Evolutionary conservation across 2,797 vertebrate species (phyloP).

Genomic region (Tauraco hartlaubi): DNA sequence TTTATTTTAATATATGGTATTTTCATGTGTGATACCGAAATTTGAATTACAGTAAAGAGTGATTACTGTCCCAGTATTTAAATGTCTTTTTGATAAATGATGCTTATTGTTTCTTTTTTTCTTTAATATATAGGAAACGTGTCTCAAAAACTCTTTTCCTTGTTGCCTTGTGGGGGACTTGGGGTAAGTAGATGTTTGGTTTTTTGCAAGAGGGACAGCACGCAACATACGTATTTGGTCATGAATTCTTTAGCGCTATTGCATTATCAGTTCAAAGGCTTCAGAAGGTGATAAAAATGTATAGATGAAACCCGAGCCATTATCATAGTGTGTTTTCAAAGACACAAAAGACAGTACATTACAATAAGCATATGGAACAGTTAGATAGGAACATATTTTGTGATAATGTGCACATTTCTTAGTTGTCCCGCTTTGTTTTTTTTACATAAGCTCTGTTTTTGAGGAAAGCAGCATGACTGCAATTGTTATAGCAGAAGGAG

Average conservation of each 20-base stretch:
- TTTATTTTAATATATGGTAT: not conserved
- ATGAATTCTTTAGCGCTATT: not conserved
- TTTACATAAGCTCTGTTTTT: not conserved
- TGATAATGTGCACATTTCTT: not conserved
- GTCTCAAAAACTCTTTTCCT: conserved; percentile 81
- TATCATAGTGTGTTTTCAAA: not conserved
- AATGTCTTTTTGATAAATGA: not conserved
- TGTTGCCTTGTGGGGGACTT: conserved; percentile 84
- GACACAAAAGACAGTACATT: not conserved
- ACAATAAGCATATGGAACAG: not conserved
- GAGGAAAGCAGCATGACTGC: not conserved
- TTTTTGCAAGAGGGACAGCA: not conserved
- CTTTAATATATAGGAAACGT: conserved; percentile 72
- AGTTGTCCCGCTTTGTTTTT: not conserved
- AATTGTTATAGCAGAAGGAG: not conserved
- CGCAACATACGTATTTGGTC: not conserved
- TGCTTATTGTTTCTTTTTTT: conserved; percentile 22
- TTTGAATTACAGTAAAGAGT: not conserved
- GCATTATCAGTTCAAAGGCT: not conserved
- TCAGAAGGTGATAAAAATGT: not conserved
- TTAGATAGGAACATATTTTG: not conserved
- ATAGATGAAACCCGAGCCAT: not conserved
- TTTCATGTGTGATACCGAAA: not conserved
- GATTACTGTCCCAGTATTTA: not conserved
- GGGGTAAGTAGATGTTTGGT: conserved; percentile 79